Base-by-base conservation (phyloP, 2,797 vertebrate genomes). In the Lepus oiostolus region DNA sequence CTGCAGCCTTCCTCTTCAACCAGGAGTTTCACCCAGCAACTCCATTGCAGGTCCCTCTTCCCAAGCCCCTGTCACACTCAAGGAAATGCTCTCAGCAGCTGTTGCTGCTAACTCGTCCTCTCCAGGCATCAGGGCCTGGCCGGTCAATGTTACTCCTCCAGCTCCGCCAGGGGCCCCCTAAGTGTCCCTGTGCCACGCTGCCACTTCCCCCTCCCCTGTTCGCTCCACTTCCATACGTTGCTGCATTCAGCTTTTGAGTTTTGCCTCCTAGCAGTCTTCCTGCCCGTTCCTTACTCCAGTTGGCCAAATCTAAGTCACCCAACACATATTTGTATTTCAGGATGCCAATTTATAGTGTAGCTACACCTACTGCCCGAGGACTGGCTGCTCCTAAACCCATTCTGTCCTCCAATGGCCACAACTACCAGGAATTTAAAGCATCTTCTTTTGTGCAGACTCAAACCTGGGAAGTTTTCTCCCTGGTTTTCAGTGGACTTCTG, bases 281-380 rank as follows among this genome's bases (percentile, higher is more conserved):
- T 16, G 1, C 17, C 30, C 32, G 77, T 67, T 88, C 28, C 54
- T 83, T 71, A 82, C n/a, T 13, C 79, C 38, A 52, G 58, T 81
- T 28, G 50, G 85, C 21, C 52, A 89, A 26, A 62, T 81, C 52
- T 75, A 87, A 85, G 86, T 75, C 42, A 94, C 65, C 42, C 35
- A 85, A 77, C 90, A 89, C 86, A 35, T 85, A 82, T 52, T 47
- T 79, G 42, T 21, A 74, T 75, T 92, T 94, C 22, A 11, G n/a
- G 42, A 28, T 65, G 65, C 63, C 60, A 85, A 0, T 75, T 71
- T 65, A 32, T 47, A 82, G 1, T 6, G 19, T 1, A 65, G 83
- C n/a, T 52, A 75, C 11, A 87, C 47, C 54, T 79, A 47, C 63
- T 81, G 4, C 54, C 8, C 1, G 14, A 77, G 75, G 52, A 24